Percentiles rank a stretch among this genome's conserved stretches.
Conservation (phyloP, 2,797 vertebrate species). For the Zalophus californianus region DNA sequence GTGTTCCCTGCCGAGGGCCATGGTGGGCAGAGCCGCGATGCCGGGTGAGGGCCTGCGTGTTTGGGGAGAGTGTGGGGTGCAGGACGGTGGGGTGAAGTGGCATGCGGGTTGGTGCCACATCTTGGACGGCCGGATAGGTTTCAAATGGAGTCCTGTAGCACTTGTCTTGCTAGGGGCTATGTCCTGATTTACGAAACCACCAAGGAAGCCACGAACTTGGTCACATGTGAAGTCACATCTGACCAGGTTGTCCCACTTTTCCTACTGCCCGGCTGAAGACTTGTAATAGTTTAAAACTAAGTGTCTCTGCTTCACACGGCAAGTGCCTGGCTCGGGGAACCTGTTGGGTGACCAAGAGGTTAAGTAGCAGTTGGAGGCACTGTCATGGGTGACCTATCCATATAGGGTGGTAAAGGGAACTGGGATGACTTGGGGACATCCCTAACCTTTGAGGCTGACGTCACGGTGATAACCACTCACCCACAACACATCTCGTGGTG, state of each 20-base stretch:
- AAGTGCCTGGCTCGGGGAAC: constrained; percentile 24
- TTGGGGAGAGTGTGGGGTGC: neutral
- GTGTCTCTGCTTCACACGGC: neutral
- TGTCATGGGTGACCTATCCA: constrained; percentile 76
- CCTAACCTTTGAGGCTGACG: constrained; percentile 81
- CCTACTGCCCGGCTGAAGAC: neutral
- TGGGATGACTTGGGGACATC: constrained; percentile 76
- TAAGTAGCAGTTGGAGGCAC: neutral
- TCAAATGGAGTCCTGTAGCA: neutral
- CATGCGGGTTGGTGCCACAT: too few species aligned
- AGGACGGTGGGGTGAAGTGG: neutral
- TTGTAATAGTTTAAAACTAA: neutral
- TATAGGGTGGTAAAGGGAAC: constrained; percentile 73
- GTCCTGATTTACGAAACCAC: neutral
- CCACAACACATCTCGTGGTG: constrained; percentile 50
- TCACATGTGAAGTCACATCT: neutral
- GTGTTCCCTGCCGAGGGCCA: neutral
- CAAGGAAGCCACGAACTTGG: neutral
- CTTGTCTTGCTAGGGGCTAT: neutral
- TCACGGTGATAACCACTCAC: constrained; percentile 62
- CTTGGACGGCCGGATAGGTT: neutral
- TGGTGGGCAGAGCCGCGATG: neutral
- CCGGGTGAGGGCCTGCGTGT: neutral
- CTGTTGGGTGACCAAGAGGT: neutral
- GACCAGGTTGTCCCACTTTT: neutral